Evolutionary conservation across 2,797 vertebrate species (phyloP).

Genomic region (Muscicapa comitata): DNA sequence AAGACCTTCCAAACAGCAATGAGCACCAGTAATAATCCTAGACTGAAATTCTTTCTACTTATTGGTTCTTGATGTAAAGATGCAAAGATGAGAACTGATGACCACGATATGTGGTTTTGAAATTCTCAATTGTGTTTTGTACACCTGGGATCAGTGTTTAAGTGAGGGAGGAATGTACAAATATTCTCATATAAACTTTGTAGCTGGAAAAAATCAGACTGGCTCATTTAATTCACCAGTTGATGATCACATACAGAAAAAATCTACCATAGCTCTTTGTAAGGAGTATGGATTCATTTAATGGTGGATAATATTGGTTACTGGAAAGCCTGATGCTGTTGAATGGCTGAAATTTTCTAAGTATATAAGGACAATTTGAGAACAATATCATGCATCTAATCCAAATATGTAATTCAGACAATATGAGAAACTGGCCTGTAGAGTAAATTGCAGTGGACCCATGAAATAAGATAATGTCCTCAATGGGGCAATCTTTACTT

Average conservation of each 20-base stretch:
- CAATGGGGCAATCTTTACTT: neutral
- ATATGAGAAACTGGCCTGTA: neutral
- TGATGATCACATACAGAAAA: neutral
- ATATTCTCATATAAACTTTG: neutral
- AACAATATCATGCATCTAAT: neutral
- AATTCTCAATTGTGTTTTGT: neutral
- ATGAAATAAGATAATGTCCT: neutral
- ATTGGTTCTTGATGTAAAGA: neutral
- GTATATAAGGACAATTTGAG: neutral
- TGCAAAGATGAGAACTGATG: neutral
- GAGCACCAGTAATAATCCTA: neutral
- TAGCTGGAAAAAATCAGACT: neutral
- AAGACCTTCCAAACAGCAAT: neutral
- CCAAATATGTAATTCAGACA: neutral
- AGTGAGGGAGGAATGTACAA: neutral
- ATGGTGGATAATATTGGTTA: neutral
- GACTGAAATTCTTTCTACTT: neutral
- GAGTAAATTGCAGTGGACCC: neutral
- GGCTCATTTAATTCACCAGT: neutral
- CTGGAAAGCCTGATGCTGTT: neutral
- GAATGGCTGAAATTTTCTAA: neutral
- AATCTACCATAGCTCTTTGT: neutral
- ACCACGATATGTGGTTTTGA: neutral
- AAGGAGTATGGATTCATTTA: neutral
- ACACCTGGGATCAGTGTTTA: neutral